Conservation (phyloP, 2,888 invertebrate species). For the Junonia oenone region DNA sequence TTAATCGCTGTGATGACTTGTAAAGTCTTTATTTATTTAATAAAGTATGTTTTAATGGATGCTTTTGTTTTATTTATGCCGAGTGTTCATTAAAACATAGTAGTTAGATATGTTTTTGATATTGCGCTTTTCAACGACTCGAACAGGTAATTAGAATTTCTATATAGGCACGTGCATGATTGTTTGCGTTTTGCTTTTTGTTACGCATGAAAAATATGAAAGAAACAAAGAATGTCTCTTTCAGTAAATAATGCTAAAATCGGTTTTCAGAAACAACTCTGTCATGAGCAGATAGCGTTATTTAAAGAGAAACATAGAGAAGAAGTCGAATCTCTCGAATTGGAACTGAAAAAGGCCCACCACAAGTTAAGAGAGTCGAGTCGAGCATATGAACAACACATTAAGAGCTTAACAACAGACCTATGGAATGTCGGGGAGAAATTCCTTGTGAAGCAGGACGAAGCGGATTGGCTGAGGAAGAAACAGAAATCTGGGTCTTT, state of each 20-base stretch:
- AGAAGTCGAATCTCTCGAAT: slow-evolving; percentile 68
- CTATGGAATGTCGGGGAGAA: slow-evolving; percentile 82
- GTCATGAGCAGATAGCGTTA: slow-evolving; percentile 80
- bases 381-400: slow-evolving; percentile 59
- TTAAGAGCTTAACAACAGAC: slow-evolving; percentile 71
- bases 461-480: slow-evolving; percentile 71
- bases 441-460: slow-evolving; percentile 76
- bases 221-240: too few relatives aligned
- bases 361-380: slow-evolving; percentile 65
- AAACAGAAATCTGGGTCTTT: slow-evolving; percentile 60
- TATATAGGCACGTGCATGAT: slow-evolving; percentile 33
- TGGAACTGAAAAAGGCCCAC: slow-evolving; percentile 72
- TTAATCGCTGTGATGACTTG: slow-evolving; percentile 43
- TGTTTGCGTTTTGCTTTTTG: slow-evolving; percentile 24
- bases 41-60: slow-evolving; percentile 59
- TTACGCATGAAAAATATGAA: slow-evolving; percentile 12
- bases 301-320: slow-evolving; percentile 72
- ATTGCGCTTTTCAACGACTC: slow-evolving; percentile 21
- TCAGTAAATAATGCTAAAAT: not conserved
- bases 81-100: slow-evolving; percentile 50
- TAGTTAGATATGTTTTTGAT: slow-evolving; percentile 39
- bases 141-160: slow-evolving; percentile 52
- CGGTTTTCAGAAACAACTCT: slow-evolving; percentile 77
- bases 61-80: slow-evolving; percentile 45
- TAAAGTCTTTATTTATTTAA: slow-evolving; percentile 46